phyloP scores from a whole-genome alignment of 2,888 invertebrate species.

The Eristalinus sepulchralis region DNA sequence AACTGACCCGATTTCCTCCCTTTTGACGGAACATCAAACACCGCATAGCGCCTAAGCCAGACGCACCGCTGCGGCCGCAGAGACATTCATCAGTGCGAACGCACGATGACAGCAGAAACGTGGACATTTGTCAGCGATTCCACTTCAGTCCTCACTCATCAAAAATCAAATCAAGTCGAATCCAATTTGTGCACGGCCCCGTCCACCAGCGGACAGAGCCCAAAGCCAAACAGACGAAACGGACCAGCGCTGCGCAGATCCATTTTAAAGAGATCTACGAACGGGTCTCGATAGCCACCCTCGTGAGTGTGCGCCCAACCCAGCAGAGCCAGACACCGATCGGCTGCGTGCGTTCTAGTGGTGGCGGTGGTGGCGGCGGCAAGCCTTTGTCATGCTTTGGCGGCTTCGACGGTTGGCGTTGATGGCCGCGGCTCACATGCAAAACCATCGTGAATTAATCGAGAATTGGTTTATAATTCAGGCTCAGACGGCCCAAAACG shows the following conservation, averaged over 20 bases:
- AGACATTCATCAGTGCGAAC: neutral
- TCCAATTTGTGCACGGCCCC: slow-evolving; percentile 40
- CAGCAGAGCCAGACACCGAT: neutral
- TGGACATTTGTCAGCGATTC: slow-evolving; percentile 58
- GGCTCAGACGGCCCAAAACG: slow-evolving; percentile 33
- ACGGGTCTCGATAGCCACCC: slow-evolving; percentile 19
- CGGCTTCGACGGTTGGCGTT: neutral
- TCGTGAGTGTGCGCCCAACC: slow-evolving; percentile 16
- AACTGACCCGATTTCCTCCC: neutral
- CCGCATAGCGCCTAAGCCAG: neutral
- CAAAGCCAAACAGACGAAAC: slow-evolving; percentile 8
- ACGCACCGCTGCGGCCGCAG: neutral
- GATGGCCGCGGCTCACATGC: slow-evolving; percentile 59
- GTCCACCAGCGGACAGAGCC: slow-evolving; percentile 4
- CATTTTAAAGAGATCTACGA: slow-evolving; percentile 24
- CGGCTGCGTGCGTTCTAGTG: neutral
- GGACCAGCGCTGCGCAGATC: neutral
- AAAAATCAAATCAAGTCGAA: slow-evolving; percentile 55
- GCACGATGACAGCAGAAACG: slow-evolving; percentile 20
- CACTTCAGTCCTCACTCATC: slow-evolving; percentile 44
- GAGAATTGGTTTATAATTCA: slow-evolving; percentile 69
- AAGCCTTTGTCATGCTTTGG: slow-evolving; percentile 48
- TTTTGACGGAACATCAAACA: neutral
- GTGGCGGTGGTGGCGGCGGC: slow-evolving; percentile 20
- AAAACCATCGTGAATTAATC: slow-evolving; percentile 69